phyloP scores from a whole-genome alignment of 2,113 vertebrate genomes.

The Mobula hypostoma region DNA sequence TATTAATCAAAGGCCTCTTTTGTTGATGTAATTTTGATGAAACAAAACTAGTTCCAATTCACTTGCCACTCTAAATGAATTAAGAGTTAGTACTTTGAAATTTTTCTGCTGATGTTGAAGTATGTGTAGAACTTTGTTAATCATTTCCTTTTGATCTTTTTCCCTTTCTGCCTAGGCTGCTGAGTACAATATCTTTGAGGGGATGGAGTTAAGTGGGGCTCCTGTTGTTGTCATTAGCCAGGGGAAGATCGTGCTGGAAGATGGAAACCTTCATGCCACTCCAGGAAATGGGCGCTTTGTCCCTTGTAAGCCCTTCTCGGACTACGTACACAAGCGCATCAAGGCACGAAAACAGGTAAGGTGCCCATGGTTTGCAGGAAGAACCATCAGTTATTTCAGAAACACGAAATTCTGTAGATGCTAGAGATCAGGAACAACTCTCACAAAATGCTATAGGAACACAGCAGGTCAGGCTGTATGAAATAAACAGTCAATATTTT shows the following conservation, averaged over 20 bases:
- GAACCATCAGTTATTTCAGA: not conserved
- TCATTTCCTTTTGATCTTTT: not conserved
- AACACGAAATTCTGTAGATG: too few relatives aligned
- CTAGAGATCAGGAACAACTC: too few relatives aligned
- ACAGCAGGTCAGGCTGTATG: too few relatives aligned
- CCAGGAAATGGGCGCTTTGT: constrained; percentile 84
- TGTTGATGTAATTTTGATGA: not conserved
- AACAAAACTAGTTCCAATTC: not conserved
- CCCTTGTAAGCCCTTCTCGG: constrained; percentile 79
- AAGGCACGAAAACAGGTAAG: constrained; percentile 93
- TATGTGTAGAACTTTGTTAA: not conserved
- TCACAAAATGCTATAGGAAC: too few relatives aligned
- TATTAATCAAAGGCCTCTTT: not conserved
- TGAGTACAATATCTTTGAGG: constrained; percentile 95
- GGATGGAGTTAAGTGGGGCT: constrained; percentile 85
- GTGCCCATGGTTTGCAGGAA: not conserved
- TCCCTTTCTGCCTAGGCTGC: constrained; percentile 59
- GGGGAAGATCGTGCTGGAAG: constrained; percentile 90
- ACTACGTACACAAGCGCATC: constrained; percentile 91
- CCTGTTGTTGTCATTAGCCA: constrained; percentile 87
- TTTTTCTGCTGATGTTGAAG: not conserved
- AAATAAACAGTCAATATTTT: too few relatives aligned
- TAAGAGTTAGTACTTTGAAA: not conserved
- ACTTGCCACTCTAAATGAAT: not conserved
- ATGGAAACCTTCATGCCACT: constrained; percentile 77